Percentiles rank a stretch among this genome's conserved stretches.
Evolutionary conservation across 2,888 invertebrate species (phyloP).

Genomic region (Plusia festucae): DNA sequence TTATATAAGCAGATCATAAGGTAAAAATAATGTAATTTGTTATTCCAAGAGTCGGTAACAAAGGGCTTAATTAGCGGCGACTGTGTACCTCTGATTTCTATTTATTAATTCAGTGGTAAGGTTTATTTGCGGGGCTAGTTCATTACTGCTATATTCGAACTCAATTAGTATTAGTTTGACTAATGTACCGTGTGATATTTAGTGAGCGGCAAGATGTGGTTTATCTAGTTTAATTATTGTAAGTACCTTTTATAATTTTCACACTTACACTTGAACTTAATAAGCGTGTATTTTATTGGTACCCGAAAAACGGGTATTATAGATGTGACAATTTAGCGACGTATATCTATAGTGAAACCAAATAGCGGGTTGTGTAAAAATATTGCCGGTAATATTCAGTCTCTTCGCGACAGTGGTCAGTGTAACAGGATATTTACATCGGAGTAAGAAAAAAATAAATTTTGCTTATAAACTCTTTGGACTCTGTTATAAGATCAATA

Average conservation of each 20-base stretch:
- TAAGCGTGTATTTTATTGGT: not conserved
- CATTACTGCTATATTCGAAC: conserved; percentile 22
- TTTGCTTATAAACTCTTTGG: no score
- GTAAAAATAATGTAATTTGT: conserved; percentile 8
- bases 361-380: not conserved
- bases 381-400: not conserved
- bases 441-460: no score
- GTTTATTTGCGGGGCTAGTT: conserved; percentile 31
- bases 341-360: no score
- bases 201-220: not conserved
- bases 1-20: not conserved
- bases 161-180: conserved; percentile 15
- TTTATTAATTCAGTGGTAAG: conserved; percentile 36
- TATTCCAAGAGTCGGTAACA: not conserved
- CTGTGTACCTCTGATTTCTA: not conserved
- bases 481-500: no score
- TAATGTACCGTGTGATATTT: not conserved
- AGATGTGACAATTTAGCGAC: not conserved
- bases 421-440: no score
- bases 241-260: not conserved
- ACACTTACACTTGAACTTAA: not conserved
- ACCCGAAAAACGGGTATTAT: not conserved
- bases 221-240: not conserved
- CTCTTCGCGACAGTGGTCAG: no score
- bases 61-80: conserved; percentile 22